Conservation (phyloP, 2,797 vertebrate species). For the Oreortyx pictus region DNA sequence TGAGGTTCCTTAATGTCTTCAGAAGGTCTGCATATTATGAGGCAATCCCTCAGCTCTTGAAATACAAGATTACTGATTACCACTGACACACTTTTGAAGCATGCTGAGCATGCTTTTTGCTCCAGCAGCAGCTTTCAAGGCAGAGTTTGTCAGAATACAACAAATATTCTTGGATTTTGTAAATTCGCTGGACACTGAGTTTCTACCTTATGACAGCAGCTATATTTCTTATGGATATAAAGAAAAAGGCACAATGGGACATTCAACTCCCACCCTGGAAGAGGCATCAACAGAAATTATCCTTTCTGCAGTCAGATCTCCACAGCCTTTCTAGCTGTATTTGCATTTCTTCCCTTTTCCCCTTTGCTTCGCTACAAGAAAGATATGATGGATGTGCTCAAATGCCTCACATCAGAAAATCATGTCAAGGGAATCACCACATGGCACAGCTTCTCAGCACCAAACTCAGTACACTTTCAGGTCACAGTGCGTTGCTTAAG, state of each 20-base stretch:
- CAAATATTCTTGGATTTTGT: neutral
- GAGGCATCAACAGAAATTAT: neutral
- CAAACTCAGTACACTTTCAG: neutral
- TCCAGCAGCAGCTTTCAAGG: neutral
- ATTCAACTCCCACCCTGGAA: neutral
- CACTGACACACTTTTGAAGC: neutral
- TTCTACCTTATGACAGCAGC: neutral
- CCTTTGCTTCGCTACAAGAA: neutral
- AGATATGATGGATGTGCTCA: neutral
- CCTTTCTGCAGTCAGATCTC: neutral
- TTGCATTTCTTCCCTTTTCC: neutral
- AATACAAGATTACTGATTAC: neutral
- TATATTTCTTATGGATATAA: neutral
- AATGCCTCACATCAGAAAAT: neutral
- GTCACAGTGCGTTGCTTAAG: neutral
- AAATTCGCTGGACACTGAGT: rapidly evolving
- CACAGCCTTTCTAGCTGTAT: neutral
- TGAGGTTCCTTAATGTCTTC: neutral
- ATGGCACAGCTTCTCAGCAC: neutral
- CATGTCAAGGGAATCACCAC: rapidly evolving
- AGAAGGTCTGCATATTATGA: neutral
- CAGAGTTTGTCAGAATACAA: neutral
- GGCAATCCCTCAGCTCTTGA: neutral
- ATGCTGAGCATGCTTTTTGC: neutral
- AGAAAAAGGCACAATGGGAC: neutral